Conservation (phyloP, 2,888 invertebrate species). For the Lasius platythorax region DNA sequence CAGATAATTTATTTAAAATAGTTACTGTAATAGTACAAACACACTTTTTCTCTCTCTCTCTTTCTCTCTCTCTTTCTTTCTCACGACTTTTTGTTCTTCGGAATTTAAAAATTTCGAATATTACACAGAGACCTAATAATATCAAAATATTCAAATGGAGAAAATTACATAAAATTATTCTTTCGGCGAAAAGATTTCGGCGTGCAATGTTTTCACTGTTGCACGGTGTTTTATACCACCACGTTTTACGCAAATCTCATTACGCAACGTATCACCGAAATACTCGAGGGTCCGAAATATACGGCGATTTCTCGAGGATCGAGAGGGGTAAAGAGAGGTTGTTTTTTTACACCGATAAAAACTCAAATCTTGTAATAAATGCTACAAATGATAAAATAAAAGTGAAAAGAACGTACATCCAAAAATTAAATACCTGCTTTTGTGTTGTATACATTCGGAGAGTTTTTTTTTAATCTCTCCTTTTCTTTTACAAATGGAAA, state of each 20-base stretch:
- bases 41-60: neutral
- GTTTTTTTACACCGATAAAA: slow-evolving; percentile 41
- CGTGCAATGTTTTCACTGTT: slow-evolving; percentile 61
- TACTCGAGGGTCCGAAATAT: slow-evolving; percentile 78
- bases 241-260: slow-evolving; percentile 81
- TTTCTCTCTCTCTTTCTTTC: neutral
- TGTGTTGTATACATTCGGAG: no score
- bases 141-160: neutral
- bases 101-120: neutral
- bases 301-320: slow-evolving; percentile 67
- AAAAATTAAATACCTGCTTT: neutral
- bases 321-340: slow-evolving; percentile 11
- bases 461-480: neutral
- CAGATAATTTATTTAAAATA: neutral
- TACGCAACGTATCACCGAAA: slow-evolving; percentile 82
- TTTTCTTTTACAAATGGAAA: neutral
- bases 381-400: neutral
- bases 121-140: neutral
- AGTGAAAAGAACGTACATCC: neutral
- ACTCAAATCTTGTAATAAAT: neutral
- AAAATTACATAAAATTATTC: slow-evolving; percentile 10
- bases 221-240: slow-evolving; percentile 72
- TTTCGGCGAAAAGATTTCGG: neutral
- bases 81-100: neutral
- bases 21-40: neutral